phyloP scores from a whole-genome alignment of 2,113 vertebrate species.

The Podarcis muralis region DNA sequence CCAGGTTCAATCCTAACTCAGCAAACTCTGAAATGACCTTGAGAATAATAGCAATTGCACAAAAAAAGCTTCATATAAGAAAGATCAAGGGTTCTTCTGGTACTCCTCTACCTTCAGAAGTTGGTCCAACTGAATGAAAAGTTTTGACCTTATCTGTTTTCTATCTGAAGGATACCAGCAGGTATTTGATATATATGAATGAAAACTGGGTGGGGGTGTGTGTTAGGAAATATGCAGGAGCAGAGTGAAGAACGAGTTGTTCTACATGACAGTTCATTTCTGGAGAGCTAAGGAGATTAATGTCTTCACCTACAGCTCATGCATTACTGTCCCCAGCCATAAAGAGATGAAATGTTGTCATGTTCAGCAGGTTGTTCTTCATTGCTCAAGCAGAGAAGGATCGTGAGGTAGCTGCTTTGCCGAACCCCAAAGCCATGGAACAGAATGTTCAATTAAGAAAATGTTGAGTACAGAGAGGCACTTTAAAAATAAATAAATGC shows the following conservation, averaged over 20 bases:
- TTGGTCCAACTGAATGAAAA: not conserved
- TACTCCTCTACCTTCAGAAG: not conserved
- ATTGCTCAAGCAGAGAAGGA: slow-evolving; percentile 43
- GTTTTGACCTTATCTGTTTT: not conserved
- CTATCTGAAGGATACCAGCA: not conserved
- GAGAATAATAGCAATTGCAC: not conserved
- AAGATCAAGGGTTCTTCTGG: not conserved
- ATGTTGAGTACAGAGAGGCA: slow-evolving; percentile 31
- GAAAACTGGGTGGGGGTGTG: not conserved
- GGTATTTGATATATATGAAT: slow-evolving; percentile 29
- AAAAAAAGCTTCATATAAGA: not conserved
- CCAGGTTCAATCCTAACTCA: not conserved
- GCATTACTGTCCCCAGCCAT: slow-evolving; percentile 53
- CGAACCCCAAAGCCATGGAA: not conserved
- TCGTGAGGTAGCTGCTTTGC: slow-evolving; percentile 30
- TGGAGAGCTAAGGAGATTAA: slow-evolving; percentile 65
- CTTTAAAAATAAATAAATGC: slow-evolving; percentile 45
- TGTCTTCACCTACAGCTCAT: slow-evolving; percentile 52
- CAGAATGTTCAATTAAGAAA: slow-evolving; percentile 56
- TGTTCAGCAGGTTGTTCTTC: slow-evolving; percentile 52
- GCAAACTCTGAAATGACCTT: not conserved
- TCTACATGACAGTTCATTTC: slow-evolving; percentile 64
- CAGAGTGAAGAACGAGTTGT: slow-evolving; percentile 50
- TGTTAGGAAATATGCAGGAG: slow-evolving; percentile 22
- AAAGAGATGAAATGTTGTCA: slow-evolving; percentile 65